phyloP scores from a whole-genome alignment of 1,140 invertebrate species.

The Dryas iulia region DNA sequence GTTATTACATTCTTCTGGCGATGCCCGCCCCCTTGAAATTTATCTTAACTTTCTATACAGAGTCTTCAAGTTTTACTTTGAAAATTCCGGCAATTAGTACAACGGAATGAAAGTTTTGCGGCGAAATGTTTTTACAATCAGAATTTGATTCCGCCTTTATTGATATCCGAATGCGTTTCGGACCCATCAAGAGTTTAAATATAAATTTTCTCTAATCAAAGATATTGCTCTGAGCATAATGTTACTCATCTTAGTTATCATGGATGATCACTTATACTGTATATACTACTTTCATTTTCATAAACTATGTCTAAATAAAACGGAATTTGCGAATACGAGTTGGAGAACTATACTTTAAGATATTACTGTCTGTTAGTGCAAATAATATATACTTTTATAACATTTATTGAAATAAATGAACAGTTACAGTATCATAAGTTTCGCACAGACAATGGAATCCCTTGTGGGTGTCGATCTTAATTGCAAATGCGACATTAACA shows the following conservation, averaged over 20 bases:
- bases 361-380: background rate
- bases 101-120: slow-evolving; percentile 48
- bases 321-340: no score
- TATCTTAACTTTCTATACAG: slow-evolving; percentile 62
- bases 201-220: slow-evolving; percentile 35
- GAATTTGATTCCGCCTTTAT: slow-evolving; percentile 33
- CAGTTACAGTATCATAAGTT: slow-evolving; percentile 22
- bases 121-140: slow-evolving; percentile 52
- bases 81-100: slow-evolving; percentile 70
- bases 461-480: slow-evolving; percentile 70
- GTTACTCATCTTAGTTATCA: no score
- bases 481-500: slow-evolving; percentile 75
- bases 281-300: no score
- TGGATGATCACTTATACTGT: no score
- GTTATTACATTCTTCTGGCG: slow-evolving; percentile 77
- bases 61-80: slow-evolving; percentile 69
- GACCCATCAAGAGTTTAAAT: slow-evolving; percentile 19
- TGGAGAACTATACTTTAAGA: background rate
- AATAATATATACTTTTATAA: background rate
- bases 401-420: slow-evolving; percentile 18
- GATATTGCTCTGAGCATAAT: background rate
- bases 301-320: no score
- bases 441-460: slow-evolving; percentile 58
- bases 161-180: slow-evolving; percentile 22
- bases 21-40: slow-evolving; percentile 56